A percentile compares a stretch with the other conserved stretches of the same genome.
These are phyloP conservation scores for Noctua janthina DNA, from an alignment of 2,888 invertebrate genomes.

Conservation along the genomic window DNA sequence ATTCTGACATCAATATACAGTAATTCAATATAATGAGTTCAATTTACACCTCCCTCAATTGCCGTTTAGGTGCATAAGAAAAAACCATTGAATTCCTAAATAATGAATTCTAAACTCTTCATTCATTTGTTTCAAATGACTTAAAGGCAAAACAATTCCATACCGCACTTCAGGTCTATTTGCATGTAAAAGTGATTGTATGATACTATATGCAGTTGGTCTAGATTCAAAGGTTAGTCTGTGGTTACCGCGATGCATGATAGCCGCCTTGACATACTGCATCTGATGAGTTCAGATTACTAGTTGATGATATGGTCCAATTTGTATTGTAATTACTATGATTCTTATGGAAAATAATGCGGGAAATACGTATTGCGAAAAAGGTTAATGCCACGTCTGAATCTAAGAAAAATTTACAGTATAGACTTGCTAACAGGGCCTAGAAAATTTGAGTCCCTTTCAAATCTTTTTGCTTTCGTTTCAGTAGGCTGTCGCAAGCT, in stretches of 20 bases:
- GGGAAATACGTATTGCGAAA: neutral
- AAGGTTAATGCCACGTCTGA: no score
- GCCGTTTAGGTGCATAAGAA: neutral
- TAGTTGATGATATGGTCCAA: constrained; percentile 17
- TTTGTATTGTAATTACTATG: constrained; percentile 28
- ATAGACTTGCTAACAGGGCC: neutral
- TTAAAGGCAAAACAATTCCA: constrained; percentile 7
- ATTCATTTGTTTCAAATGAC: constrained; percentile 8
- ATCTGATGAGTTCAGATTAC: constrained; percentile 58
- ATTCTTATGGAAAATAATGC: neutral
- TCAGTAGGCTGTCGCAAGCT: no score
- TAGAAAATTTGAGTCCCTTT: neutral
- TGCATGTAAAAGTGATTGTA: constrained; percentile 58
- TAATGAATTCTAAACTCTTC: neutral
- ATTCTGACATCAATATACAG: neutral
- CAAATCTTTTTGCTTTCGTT: no score
- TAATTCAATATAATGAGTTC: neutral
- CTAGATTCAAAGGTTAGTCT: constrained; percentile 63
- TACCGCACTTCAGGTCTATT: constrained; percentile 19
- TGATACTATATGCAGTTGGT: constrained; percentile 46
- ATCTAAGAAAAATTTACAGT: neutral
- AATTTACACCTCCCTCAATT: neutral
- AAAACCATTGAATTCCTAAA: neutral
- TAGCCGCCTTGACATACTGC: constrained; percentile 61
- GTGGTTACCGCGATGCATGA: constrained; percentile 62